These are phyloP conservation scores for Pectinophora gossypiella DNA, from an alignment of 1,140 invertebrate species.

Conservation along the genomic window DNA sequence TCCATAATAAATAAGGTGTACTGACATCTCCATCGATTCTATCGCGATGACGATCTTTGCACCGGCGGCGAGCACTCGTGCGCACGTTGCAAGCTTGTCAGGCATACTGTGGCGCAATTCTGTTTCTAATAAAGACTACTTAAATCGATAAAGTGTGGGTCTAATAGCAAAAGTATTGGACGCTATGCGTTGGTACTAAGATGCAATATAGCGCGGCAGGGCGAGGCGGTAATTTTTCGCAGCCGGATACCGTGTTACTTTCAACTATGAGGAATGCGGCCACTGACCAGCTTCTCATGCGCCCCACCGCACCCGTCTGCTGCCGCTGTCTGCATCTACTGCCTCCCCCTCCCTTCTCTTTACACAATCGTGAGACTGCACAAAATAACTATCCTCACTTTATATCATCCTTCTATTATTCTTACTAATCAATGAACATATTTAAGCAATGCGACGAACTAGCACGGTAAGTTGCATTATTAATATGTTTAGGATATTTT, in stretches of 20 bases:
- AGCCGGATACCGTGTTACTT: constrained; percentile 68
- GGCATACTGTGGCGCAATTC: constrained; percentile 16
- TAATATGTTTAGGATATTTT: too few species aligned
- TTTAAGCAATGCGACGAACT: too few species aligned
- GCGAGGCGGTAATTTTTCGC: constrained; percentile 64
- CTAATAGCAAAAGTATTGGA: constrained; percentile 5
- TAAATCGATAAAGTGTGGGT: constrained; percentile 15
- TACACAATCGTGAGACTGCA: too few species aligned
- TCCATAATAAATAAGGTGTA: background rate
- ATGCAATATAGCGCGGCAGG: constrained; percentile 21
- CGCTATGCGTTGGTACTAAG: constrained; percentile 19
- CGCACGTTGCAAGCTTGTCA: constrained; percentile 8
- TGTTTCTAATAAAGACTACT: constrained; percentile 15
- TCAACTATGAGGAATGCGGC: constrained; percentile 69
- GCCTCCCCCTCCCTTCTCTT: too few species aligned
- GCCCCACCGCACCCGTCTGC: constrained; percentile 41
- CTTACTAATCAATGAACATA: too few species aligned
- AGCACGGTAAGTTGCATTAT: too few species aligned
- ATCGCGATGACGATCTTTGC: constrained; percentile 20
- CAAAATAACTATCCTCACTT: too few species aligned
- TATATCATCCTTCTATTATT: too few species aligned
- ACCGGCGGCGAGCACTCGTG: constrained; percentile 3
- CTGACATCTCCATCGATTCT: constrained; percentile 6
- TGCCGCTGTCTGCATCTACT: background rate
- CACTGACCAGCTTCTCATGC: constrained; percentile 58